Evolutionary conservation across 2,888 invertebrate genomes (phyloP).

Genomic region (Smittia sp.): DNA sequence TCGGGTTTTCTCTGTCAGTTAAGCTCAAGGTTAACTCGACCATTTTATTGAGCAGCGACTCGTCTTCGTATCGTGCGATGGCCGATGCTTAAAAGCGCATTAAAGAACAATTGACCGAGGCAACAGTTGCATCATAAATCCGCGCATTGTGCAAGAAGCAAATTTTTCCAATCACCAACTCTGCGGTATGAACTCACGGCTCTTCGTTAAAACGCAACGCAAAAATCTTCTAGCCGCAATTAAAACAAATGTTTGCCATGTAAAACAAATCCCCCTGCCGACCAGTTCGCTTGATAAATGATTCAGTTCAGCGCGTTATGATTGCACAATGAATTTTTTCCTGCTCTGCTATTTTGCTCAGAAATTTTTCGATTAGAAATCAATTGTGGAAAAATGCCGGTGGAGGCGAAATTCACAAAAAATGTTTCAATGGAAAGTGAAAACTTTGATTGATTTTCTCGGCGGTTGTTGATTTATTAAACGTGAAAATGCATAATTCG

Average conservation of each 20-base stretch:
- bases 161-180: neutral
- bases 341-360: neutral
- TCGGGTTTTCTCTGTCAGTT: neutral
- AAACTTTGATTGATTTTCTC: conserved; percentile 32
- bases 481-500: conserved; percentile 19
- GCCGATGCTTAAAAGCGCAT: neutral
- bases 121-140: neutral
- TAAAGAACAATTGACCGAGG: neutral
- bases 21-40: neutral
- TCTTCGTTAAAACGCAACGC: neutral
- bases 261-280: conserved; percentile 22
- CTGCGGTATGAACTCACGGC: neutral
- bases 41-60: neutral
- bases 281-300: conserved; percentile 35
- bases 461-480: conserved; percentile 12
- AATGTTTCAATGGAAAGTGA: conserved; percentile 28
- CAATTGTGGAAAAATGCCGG: conserved; percentile 25
- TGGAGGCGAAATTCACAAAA: neutral
- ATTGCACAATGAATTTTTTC: neutral
- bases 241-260: conserved; percentile 16
- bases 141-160: neutral
- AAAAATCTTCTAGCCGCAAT: conserved; percentile 9
- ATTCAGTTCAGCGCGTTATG: conserved; percentile 16
- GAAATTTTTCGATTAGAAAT: conserved; percentile 29
- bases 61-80: neutral